A percentile compares a stretch with the other conserved stretches of the same genome.
Conservation (phyloP, 1,140 invertebrate species). For the Anastatus disparis region DNA sequence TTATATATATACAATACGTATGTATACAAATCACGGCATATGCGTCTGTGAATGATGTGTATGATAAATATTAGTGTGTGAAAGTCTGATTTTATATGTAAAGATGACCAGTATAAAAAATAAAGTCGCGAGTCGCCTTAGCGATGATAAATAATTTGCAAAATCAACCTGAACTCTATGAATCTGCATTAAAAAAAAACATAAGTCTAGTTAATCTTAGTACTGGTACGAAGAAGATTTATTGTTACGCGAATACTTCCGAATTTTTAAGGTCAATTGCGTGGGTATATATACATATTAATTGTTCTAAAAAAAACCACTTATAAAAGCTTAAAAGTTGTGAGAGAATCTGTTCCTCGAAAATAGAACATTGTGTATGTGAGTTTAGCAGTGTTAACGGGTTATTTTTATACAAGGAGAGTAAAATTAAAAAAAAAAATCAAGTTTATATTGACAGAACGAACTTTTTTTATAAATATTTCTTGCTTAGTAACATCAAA, state of each 20-base stretch:
- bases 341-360: too few species aligned
- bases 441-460: not conserved
- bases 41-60: conserved; percentile 42
- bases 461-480: not conserved
- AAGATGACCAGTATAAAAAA: conserved; percentile 24
- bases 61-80: conserved; percentile 34
- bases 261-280: not conserved
- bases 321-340: too few species aligned
- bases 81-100: conserved; percentile 58
- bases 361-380: not conserved
- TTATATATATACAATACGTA: not conserved
- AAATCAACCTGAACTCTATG: not conserved
- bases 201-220: not conserved
- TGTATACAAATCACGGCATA: too few species aligned
- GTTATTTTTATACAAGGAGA: not conserved
- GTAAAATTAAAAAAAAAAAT: not conserved
- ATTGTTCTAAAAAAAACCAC: too few species aligned
- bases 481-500: conserved; percentile 24
- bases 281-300: not conserved
- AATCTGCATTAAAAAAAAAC: not conserved
- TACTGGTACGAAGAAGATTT: not conserved
- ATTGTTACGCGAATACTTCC: not conserved
- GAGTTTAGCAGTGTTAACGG: not conserved
- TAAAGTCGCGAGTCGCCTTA: conserved; percentile 19
- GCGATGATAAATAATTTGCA: not conserved